Evolutionary conservation across 2,113 vertebrate species (phyloP), one percentile per base, ranked within the genome.

Genomic region (Ellobius talpinus): DNA sequence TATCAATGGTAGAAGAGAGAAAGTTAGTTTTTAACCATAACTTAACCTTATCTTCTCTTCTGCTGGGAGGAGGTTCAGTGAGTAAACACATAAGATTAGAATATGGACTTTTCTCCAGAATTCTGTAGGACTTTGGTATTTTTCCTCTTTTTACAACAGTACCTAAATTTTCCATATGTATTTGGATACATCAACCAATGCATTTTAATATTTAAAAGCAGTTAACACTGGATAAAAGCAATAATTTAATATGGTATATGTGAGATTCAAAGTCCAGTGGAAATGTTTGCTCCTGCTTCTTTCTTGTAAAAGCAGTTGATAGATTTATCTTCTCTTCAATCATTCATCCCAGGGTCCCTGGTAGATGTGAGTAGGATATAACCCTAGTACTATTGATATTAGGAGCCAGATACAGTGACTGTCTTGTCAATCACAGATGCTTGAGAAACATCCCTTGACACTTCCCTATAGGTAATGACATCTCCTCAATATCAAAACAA

Each of bases 161-260:
- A 12, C 9, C 47, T 74, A 73, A 11, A 33, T 61, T 77, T 87
- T 82, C 50, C 52, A 19, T 26, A 10, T 26, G 85, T 2, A 74
- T 26, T 73, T 87, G n/a, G 39, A 50, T 7, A 81, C 42, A 79
- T 61, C 23, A 96, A 13, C 39, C 47, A 93, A 63, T 23, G 72
- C 14, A 96, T 92, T 95, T 36, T 61, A 66, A 63, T 92, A 58
- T 58, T 96, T 92, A 65, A 68, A 87, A 58, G n/a, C 21, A 66
- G 90, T 61, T 74, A 81, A 91, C 17, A 33, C 45, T 81, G 45
- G 1, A 3, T 91, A 92, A 88, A 90, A 76, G 36, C 45, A 45
- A 72, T 31, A 91, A 63, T 84, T 90, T 61, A 92, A 93, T 16
- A 42, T 63, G 39, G 13, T 3, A 73, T 90, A 66, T 33, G 93